Evolutionary conservation across 2,113 vertebrate genomes (phyloP).

Genomic region (Tragelaphus strepsiceros): DNA sequence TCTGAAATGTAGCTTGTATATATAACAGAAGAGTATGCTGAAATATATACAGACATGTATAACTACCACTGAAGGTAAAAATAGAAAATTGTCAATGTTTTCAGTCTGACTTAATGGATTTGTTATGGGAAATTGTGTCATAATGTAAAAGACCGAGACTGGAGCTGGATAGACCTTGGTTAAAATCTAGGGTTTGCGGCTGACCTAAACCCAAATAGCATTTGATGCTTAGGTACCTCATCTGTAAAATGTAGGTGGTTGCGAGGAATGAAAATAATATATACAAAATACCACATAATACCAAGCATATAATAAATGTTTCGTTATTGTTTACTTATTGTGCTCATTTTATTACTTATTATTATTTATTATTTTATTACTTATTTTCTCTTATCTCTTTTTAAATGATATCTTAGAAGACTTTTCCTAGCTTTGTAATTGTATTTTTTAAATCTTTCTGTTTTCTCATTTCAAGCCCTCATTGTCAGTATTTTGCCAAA

Average conservation of each 20-base stretch:
- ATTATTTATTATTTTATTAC: background rate
- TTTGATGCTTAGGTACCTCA: background rate
- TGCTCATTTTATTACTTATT: background rate
- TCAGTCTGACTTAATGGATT: background rate
- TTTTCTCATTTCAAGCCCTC: background rate
- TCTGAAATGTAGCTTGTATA: background rate
- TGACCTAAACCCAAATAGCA: background rate
- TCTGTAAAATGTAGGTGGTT: background rate
- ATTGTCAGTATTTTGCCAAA: background rate
- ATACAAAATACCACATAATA: background rate
- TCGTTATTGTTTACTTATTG: background rate
- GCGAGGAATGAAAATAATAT: background rate
- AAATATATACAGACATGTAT: background rate
- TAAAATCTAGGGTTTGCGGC: background rate
- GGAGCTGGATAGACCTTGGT: background rate
- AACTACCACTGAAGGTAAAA: background rate
- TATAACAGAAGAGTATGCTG: background rate
- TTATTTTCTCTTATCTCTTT: background rate
- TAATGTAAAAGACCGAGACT: background rate
- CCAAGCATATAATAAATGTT: background rate
- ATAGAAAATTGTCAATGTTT: conserved; percentile 17
- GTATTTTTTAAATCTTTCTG: background rate
- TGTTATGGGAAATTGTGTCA: background rate
- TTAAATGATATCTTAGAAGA: background rate
- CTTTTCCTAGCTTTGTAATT: background rate